Base-by-base conservation (phyloP, 2,797 vertebrate genomes). In the Myotis findleyi region DNA sequence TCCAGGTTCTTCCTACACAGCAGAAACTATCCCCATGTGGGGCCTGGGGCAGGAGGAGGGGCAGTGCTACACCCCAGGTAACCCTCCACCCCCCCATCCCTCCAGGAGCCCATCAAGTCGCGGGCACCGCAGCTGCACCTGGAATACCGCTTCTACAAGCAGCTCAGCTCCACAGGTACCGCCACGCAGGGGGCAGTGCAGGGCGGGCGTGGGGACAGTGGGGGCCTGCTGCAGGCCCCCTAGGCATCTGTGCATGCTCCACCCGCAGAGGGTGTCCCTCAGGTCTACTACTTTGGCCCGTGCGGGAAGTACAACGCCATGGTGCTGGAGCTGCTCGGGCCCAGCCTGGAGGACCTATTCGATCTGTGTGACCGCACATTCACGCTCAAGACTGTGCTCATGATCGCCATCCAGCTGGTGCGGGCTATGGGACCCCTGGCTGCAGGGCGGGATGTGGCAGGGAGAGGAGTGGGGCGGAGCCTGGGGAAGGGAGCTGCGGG, bases 71-170 rank as follows among this genome's bases (percentile, higher is more conserved):
- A 0, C n/a, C 7, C 51, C 7, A 11, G n/a, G 14, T 30, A 2
- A 69, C 47, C 53, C 41, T 6, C 4, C 21, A 9, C 53, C 30
- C 5, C 41, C 18, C 71, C 97, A 95, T n/a, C 20, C 81, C 97
- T 95, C 77, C 96, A 99, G 99, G 99, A 99, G 98, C 99, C 99
- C 92, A 99, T 99, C 96, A 99, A 99, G 97, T 99, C 99, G 83
- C 98, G 99, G 97, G 99, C 99, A 3, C 99, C 99, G 0, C 99
- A 99, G 98, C 99, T 99, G 95, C 99, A 99, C 98, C 98, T 99
- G 98, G 99, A 99, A 97, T 99, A 99, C 97, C 99, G 99, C 93
- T 99, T 99, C 99, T 99, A 99, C 99, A 99, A 99, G 98, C 99
- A 99, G 98, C 99, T 99, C 93, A 99, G 99, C 98, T 99, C 98